Percentiles rank a stretch among this genome's conserved stretches.
phyloP scores from a whole-genome alignment of 2,113 vertebrate species.

The Condylura cristata region DNA sequence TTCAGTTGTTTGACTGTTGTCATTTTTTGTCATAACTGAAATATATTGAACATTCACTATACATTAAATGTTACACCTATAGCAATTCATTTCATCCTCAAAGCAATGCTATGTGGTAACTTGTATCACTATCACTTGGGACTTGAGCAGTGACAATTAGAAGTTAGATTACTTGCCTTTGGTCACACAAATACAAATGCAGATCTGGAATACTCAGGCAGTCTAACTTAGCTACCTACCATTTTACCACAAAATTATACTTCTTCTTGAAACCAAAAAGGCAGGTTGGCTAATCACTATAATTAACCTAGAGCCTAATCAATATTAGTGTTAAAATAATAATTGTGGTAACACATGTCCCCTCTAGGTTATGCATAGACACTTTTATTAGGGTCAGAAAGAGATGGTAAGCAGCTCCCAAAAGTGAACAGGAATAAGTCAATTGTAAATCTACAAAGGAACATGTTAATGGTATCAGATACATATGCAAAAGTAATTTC shows the following conservation, averaged over 20 bases:
- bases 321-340: not conserved
- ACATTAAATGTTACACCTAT: not conserved
- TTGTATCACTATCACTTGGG: not conserved
- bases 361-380: not conserved
- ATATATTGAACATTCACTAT: not conserved
- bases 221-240: not conserved
- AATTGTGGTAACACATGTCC: not conserved
- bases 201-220: not conserved
- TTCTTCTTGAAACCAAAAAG: not conserved
- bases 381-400: not conserved
- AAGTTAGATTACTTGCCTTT: not conserved
- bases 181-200: not conserved
- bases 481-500: not conserved
- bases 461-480: not conserved
- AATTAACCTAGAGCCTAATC: not conserved
- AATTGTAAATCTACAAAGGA: not conserved
- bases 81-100: not conserved
- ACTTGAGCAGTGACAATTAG: not conserved
- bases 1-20: conserved; percentile 13
- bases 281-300: not conserved
- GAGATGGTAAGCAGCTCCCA: not conserved
- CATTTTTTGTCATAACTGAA: not conserved
- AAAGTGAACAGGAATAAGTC: not conserved
- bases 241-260: not conserved
- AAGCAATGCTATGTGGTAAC: not conserved